A percentile compares a stretch with the other conserved stretches of the same genome.
Evolutionary conservation across 2,888 invertebrate species (phyloP).

Genomic region (Zeuzera pyrina): DNA sequence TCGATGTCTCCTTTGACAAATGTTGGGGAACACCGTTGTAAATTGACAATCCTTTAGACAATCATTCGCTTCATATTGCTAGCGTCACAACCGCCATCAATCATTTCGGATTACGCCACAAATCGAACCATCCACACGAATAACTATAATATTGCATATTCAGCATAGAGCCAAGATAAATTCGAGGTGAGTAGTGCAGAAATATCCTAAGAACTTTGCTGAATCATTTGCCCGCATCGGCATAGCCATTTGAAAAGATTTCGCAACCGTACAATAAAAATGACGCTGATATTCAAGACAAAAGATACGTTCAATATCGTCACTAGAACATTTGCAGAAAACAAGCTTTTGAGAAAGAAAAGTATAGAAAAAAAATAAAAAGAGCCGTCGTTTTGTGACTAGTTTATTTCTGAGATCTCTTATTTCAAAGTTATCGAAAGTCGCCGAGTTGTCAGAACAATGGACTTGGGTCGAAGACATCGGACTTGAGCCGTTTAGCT

Average conservation of each 20-base stretch:
- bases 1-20: too few species aligned
- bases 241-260: conserved; percentile 29
- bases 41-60: conserved; percentile 36
- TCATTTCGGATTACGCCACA: conserved; percentile 49
- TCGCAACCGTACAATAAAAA: conserved; percentile 29
- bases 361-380: conserved; percentile 26
- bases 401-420: conserved; percentile 30
- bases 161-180: conserved; percentile 40
- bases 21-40: conserved; percentile 11
- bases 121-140: conserved; percentile 45
- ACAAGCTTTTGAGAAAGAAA: too few species aligned
- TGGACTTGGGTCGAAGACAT: conserved; percentile 26
- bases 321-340: conserved; percentile 26
- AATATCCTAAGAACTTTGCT: conserved; percentile 35
- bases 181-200: conserved; percentile 43
- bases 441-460: conserved; percentile 38
- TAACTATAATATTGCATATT: conserved; percentile 54
- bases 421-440: conserved; percentile 40
- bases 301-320: conserved; percentile 29
- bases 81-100: conserved; percentile 41
- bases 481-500: conserved; percentile 22
- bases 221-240: conserved; percentile 34
- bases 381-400: conserved; percentile 29
- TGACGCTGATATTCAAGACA: conserved; percentile 33
- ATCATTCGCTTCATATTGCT: conserved; percentile 40